These are phyloP conservation scores for Tetranychus piercei DNA, from an alignment of 2,888 invertebrate species.

Conservation along the genomic window DNA sequence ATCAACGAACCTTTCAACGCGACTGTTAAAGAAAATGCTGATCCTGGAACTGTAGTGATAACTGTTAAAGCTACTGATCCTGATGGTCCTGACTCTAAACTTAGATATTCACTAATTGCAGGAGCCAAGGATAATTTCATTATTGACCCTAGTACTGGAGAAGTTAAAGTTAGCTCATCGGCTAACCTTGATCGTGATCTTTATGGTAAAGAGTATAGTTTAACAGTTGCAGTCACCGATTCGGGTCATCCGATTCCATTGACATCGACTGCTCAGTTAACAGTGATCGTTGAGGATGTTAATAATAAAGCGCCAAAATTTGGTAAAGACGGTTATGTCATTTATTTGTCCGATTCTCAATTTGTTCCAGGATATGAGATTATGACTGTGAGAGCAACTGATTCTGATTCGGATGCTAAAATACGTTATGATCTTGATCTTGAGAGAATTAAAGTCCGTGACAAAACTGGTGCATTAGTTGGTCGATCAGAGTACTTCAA, in stretches of 20 bases:
- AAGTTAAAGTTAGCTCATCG: slow-evolving; percentile 37
- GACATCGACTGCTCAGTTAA: slow-evolving; percentile 55
- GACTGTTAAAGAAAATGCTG: slow-evolving; percentile 49
- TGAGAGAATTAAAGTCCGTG: slow-evolving; percentile 49
- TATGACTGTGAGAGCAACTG: slow-evolving; percentile 41
- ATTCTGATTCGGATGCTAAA: slow-evolving; percentile 38
- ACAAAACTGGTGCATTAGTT: slow-evolving; percentile 46
- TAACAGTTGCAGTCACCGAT: slow-evolving; percentile 43
- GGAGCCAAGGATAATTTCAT: slow-evolving; percentile 59
- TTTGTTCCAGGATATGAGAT: slow-evolving; percentile 9
- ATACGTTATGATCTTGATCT: slow-evolving; percentile 48
- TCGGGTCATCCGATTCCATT: slow-evolving; percentile 53
- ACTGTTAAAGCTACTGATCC: slow-evolving; percentile 55
- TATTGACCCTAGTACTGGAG: slow-evolving; percentile 41
- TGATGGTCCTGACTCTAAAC: slow-evolving; percentile 50
- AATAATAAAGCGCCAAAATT: slow-evolving; percentile 34
- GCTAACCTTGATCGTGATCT: slow-evolving; percentile 45
- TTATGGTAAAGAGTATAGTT: slow-evolving; percentile 22
- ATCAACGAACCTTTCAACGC: slow-evolving; percentile 48
- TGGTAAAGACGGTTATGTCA: slow-evolving; percentile 29
- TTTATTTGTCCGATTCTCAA: slow-evolving; percentile 9
- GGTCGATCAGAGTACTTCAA: slow-evolving; percentile 8
- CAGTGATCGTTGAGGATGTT: slow-evolving; percentile 30
- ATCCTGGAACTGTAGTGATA: slow-evolving; percentile 48
- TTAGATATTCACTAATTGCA: slow-evolving; percentile 45